A percentile compares a stretch with the other conserved stretches of the same genome.
Conservation (phyloP, 2,113 vertebrate genomes). For the Lipotes vexillifer region DNA sequence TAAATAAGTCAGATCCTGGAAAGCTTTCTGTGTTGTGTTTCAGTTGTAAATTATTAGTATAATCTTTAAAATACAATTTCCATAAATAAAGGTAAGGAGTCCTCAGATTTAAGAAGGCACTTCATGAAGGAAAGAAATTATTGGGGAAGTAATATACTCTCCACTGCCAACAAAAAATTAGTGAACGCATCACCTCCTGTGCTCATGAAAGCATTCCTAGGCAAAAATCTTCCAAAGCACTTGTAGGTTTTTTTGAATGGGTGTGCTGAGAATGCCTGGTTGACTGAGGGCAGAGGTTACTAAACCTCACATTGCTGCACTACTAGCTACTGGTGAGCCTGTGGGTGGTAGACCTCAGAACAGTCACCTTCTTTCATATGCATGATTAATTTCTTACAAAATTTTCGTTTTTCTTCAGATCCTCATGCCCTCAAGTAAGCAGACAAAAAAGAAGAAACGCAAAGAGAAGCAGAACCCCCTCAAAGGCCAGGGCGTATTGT, state of each 20-base stretch:
- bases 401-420: not conserved
- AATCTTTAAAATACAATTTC: not conserved
- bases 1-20: not conserved
- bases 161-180: not conserved
- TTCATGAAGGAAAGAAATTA: not conserved
- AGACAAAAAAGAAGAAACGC: not conserved
- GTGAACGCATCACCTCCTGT: not conserved
- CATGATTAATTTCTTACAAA: not conserved
- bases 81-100: not conserved
- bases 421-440: not conserved
- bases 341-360: not conserved
- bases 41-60: not conserved
- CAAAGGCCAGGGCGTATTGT: not conserved
- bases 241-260: rapidly evolving
- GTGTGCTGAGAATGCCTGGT: rapidly evolving
- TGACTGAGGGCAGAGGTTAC: not conserved
- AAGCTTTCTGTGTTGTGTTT: not conserved
- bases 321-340: not conserved
- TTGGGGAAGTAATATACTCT: not conserved
- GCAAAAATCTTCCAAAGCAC: not conserved
- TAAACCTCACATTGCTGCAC: not conserved
- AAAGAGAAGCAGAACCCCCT: not conserved
- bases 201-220: not conserved
- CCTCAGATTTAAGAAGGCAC: not conserved
- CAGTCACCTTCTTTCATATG: not conserved